Evolutionary conservation across 2,113 vertebrate species (phyloP).

Genomic region (Corapipo altera): DNA sequence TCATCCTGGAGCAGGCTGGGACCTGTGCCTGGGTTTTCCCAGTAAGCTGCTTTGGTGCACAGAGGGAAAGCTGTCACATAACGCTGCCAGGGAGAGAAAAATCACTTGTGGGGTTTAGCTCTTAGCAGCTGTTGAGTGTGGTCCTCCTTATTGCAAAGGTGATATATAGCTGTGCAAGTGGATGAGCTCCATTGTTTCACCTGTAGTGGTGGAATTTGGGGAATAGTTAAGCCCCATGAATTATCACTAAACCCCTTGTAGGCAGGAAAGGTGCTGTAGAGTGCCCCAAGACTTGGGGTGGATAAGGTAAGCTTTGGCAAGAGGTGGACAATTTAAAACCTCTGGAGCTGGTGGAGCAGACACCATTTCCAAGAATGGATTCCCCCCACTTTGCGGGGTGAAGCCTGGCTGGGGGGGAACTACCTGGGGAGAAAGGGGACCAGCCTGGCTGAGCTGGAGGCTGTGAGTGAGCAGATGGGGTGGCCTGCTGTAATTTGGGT

Average conservation of each 20-base stretch:
- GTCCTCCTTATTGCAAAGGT: background rate
- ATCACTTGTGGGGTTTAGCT: background rate
- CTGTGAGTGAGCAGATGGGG: background rate
- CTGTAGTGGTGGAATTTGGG: background rate
- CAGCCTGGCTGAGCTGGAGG: background rate
- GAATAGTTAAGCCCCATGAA: background rate
- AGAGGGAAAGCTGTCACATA: background rate
- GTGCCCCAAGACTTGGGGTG: fast-evolving
- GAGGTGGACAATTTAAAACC: background rate
- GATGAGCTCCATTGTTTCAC: background rate
- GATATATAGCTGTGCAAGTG: background rate
- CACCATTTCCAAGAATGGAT: background rate
- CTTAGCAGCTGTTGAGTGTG: background rate
- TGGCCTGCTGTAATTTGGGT: background rate
- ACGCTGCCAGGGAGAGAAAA: background rate
- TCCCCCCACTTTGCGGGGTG: background rate
- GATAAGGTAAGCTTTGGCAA: background rate
- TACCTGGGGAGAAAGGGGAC: fast-evolving
- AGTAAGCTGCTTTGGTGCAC: background rate
- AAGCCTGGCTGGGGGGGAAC: background rate
- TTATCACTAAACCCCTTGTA: background rate
- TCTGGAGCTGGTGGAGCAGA: background rate
- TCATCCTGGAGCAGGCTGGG: background rate
- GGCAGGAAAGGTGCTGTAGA: background rate
- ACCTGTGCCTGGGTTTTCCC: background rate